These are phyloP conservation scores for Procambarus clarkii DNA, from an alignment of 1,140 invertebrate genomes.

Conservation along the genomic window DNA sequence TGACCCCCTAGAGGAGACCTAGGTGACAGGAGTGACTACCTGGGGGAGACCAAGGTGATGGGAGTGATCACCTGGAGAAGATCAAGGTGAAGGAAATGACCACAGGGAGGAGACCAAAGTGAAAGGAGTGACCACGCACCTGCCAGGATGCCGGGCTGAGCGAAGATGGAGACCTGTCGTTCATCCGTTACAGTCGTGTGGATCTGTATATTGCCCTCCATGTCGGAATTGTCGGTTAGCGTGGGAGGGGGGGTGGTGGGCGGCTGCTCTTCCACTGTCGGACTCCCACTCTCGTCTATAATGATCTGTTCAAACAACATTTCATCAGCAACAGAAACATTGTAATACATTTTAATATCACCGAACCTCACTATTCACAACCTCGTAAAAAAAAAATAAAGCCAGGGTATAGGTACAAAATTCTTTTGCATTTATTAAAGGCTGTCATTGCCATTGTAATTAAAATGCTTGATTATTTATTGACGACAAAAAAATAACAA, in stretches of 20 bases:
- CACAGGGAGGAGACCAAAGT: too few relatives aligned
- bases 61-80: too few relatives aligned
- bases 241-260: conserved; percentile 44
- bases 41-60: too few relatives aligned
- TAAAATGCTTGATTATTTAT: neutral
- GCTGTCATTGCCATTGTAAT: neutral
- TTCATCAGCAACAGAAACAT: neutral
- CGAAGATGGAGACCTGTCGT: conserved; percentile 91
- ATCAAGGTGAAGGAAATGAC: too few relatives aligned
- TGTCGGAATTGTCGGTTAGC: conserved; percentile 14
- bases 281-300: neutral
- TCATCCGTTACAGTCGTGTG: conserved; percentile 79
- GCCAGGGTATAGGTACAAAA: neutral
- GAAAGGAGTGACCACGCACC: conserved; percentile 79
- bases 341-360: neutral
- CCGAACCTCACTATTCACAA: too few relatives aligned
- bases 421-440: neutral
- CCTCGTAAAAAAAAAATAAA: neutral
- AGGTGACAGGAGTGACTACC: too few relatives aligned
- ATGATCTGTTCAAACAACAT: neutral
- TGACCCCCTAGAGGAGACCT: too few relatives aligned
- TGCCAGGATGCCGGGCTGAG: conserved; percentile 94
- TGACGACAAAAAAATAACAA: neutral
- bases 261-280: neutral
- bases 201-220: conserved; percentile 65